Conservation (phyloP, 2,797 vertebrate species). For the Typhlichthys subterraneus region DNA sequence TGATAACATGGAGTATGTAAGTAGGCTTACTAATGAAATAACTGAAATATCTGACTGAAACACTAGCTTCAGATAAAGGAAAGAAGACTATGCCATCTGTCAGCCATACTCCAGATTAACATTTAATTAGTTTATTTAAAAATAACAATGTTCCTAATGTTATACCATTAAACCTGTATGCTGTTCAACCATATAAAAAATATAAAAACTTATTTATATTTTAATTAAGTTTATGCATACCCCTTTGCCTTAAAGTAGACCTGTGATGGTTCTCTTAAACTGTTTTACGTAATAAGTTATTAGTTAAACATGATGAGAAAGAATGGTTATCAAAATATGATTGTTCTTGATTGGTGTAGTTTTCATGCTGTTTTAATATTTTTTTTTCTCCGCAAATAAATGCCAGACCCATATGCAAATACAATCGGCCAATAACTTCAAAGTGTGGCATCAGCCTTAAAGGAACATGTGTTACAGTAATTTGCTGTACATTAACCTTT, state of each 20-base stretch:
- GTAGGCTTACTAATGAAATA: constrained; percentile 10
- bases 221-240: constrained; percentile 29
- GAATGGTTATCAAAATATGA: constrained; percentile 25
- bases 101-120: background rate
- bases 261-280: constrained; percentile 17
- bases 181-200: constrained; percentile 7
- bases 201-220: constrained; percentile 19
- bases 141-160: background rate
- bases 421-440: constrained; percentile 49
- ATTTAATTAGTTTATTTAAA: background rate
- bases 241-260: constrained; percentile 51
- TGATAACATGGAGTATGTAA: background rate
- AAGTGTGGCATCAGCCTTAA: constrained; percentile 67
- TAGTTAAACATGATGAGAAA: constrained; percentile 11
- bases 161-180: background rate
- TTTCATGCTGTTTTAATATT: constrained; percentile 18
- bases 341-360: constrained; percentile 8
- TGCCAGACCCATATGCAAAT: constrained; percentile 38
- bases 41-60: background rate
- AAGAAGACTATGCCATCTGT: background rate
- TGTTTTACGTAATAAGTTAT: constrained; percentile 30
- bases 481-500: constrained; percentile 61
- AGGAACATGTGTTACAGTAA: constrained; percentile 50
- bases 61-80: background rate
- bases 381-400: constrained; percentile 5